phyloP scores from a whole-genome alignment of 2,797 vertebrate genomes.

The Bradypus variegatus region DNA sequence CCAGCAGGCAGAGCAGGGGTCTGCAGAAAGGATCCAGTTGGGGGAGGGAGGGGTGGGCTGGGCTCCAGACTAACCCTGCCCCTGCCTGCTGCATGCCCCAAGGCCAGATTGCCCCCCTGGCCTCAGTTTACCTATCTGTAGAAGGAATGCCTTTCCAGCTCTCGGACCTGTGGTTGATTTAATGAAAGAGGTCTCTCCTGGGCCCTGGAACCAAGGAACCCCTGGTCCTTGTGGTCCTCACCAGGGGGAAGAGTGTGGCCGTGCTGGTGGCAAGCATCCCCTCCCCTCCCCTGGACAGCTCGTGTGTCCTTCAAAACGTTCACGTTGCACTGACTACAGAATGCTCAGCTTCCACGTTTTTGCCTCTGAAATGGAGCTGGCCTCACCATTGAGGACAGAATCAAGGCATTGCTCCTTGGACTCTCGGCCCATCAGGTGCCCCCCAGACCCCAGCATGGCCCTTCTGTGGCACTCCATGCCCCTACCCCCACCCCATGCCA shows the following conservation, averaged over 20 bases:
- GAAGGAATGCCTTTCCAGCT: background rate
- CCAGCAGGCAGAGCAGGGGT: background rate
- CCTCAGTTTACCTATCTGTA: background rate
- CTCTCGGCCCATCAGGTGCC: background rate
- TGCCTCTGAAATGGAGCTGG: background rate
- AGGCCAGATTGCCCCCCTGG: background rate
- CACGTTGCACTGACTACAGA: background rate
- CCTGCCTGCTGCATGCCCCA: background rate
- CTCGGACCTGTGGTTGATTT: background rate
- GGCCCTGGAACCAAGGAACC: background rate
- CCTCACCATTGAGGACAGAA: background rate
- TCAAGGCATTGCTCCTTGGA: background rate
- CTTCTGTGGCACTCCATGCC: background rate
- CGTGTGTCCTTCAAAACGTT: background rate
- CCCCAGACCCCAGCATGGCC: background rate
- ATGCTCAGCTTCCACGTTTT: background rate
- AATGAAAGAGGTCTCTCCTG: background rate
- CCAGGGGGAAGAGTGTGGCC: background rate
- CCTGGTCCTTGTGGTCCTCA: background rate
- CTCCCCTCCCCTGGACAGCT: background rate
- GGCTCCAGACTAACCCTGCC: background rate
- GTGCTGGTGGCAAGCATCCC: background rate
- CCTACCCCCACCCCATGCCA: background rate
- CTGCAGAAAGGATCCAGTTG: background rate
- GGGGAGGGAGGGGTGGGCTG: background rate